Conservation (phyloP, 2,113 vertebrate species). For the Istiophorus platypterus region DNA sequence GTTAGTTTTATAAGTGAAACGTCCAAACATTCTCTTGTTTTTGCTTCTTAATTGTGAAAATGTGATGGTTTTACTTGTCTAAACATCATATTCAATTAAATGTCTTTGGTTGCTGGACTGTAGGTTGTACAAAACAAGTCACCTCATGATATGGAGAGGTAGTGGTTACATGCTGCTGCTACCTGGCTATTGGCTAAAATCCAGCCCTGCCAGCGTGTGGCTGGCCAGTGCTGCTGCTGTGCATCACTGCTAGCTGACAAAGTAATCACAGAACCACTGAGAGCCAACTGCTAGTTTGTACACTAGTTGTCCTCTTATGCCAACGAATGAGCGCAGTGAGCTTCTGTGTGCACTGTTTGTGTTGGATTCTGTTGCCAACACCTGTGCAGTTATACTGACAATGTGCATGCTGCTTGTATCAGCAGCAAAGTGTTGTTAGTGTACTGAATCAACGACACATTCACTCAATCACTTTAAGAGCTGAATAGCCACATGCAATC, state of each 20-base stretch:
- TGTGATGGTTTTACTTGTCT: background rate
- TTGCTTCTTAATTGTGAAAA: background rate
- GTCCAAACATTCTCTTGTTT: background rate
- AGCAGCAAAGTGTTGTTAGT: background rate
- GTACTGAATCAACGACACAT: background rate
- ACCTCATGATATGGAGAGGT: background rate
- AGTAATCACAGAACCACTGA: conserved; percentile 26
- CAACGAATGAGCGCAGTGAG: conserved; percentile 7
- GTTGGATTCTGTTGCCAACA: background rate
- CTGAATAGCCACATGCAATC: background rate
- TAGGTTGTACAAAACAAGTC: no score
- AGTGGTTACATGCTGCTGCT: background rate
- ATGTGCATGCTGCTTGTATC: background rate
- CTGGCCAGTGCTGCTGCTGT: conserved; percentile 18
- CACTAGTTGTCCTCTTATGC: conserved; percentile 1
- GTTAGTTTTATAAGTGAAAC: background rate
- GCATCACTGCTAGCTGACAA: conserved; percentile 12
- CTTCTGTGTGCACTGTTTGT: background rate
- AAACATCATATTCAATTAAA: background rate
- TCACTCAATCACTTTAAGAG: background rate
- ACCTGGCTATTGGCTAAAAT: background rate
- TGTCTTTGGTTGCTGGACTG: no score
- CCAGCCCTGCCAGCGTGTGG: conserved; percentile 32
- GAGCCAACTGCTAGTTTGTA: conserved; percentile 7
- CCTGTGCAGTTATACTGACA: background rate